These are phyloP conservation scores for Chlorocebus sabaeus DNA, from an alignment of 2,113 vertebrate species.

Conservation along the genomic window DNA sequence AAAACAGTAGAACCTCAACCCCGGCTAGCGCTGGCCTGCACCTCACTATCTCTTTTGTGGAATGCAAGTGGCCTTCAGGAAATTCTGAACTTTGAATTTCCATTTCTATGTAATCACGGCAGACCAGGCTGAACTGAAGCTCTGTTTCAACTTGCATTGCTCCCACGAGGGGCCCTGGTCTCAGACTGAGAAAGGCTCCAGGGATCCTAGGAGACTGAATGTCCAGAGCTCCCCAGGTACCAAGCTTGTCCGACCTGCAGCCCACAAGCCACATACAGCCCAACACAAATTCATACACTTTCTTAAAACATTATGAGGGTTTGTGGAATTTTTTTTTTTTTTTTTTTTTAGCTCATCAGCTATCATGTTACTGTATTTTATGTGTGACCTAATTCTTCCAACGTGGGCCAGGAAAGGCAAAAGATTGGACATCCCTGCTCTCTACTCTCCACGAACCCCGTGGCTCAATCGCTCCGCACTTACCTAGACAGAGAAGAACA, in stretches of 20 bases:
- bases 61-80: not conserved
- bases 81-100: not conserved
- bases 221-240: no score
- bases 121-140: not conserved
- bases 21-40: not conserved
- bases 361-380: no score
- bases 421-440: no score
- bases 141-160: not conserved
- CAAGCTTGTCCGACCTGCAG: no score
- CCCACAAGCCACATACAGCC: no score
- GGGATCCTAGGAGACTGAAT: no score
- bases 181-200: not conserved
- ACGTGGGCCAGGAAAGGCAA: no score
- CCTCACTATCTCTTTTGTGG: not conserved
- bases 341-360: no score
- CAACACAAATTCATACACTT: no score
- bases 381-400: no score
- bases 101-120: not conserved
- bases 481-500: not conserved
- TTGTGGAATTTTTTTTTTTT: no score
- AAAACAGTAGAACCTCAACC: not conserved
- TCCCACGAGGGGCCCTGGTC: not conserved
- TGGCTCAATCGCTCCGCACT: fast-evolving
- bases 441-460: fast-evolving
- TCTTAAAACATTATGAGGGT: no score